Conservation (phyloP, 1,140 invertebrate species). For the Listronotus oregonensis region DNA sequence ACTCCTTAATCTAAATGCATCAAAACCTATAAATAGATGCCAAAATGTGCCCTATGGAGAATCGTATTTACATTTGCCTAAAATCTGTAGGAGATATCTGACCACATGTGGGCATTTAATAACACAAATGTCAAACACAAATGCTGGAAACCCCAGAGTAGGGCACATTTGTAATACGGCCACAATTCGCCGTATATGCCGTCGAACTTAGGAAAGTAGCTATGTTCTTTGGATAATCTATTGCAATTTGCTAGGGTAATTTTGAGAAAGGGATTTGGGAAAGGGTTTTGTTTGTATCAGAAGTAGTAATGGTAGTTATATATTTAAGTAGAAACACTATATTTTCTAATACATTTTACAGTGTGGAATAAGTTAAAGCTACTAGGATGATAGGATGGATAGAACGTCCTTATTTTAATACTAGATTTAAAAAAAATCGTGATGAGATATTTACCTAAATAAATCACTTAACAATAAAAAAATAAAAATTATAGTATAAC, state of each 20-base stretch:
- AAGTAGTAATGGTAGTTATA: no score
- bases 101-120: slow-evolving; percentile 51
- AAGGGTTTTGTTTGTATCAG: background rate
- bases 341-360: no score
- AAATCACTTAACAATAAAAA: no score
- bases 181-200: slow-evolving; percentile 30
- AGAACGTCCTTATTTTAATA: no score
- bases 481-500: no score
- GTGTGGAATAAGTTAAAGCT: no score
- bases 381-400: no score
- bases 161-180: slow-evolving; percentile 29
- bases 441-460: no score
- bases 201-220: slow-evolving; percentile 31
- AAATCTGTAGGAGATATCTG: slow-evolving; percentile 32
- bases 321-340: no score
- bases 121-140: slow-evolving; percentile 48
- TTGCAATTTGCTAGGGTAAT: slow-evolving; percentile 25
- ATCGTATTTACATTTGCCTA: slow-evolving; percentile 5
- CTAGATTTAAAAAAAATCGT: no score
- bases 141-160: slow-evolving; percentile 40
- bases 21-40: background rate
- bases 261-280: slow-evolving; percentile 17
- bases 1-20: no score
- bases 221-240: slow-evolving; percentile 31
- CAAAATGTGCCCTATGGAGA: background rate